Conservation (phyloP, 2,797 vertebrate genomes). For the Sebastiscus albofasciatus region DNA sequence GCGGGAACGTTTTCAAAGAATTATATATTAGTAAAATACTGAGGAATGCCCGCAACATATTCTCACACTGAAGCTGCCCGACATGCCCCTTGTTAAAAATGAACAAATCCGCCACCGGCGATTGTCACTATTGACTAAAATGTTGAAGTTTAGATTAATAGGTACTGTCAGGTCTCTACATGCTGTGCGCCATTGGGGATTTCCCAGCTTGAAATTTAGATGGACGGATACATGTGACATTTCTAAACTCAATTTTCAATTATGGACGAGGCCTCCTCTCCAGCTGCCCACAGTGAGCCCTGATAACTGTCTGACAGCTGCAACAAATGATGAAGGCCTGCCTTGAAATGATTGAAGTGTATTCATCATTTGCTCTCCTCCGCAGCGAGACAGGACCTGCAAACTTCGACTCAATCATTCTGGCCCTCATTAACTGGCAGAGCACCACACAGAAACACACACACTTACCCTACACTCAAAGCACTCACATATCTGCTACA, state of each 20-base stretch:
- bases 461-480: background rate
- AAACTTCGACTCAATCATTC: slow-evolving; percentile 53
- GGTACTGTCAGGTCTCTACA: slow-evolving; percentile 53
- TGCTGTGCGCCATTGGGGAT: slow-evolving; percentile 55
- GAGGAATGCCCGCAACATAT: slow-evolving; percentile 16
- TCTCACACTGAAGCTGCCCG: slow-evolving; percentile 23
- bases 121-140: slow-evolving; percentile 65
- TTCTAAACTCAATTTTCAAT: slow-evolving; percentile 76
- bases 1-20: slow-evolving; percentile 2
- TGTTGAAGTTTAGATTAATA: slow-evolving; percentile 66
- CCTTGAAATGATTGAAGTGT: slow-evolving; percentile 70
- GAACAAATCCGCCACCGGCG: slow-evolving; percentile 46
- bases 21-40: slow-evolving; percentile 14
- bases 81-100: slow-evolving; percentile 64
- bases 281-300: slow-evolving; percentile 64
- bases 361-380: slow-evolving; percentile 65
- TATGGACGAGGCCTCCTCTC: slow-evolving; percentile 58
- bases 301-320: slow-evolving; percentile 70
- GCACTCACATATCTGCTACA: background rate
- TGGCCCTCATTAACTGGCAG: slow-evolving; percentile 61
- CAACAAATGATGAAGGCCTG: slow-evolving; percentile 71
- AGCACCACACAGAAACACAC: background rate
- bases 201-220: slow-evolving; percentile 65
- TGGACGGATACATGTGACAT: slow-evolving; percentile 71
- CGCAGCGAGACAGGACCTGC: slow-evolving; percentile 30